These are phyloP conservation scores for Hoplias malabaricus DNA, from an alignment of 2,113 vertebrate genomes.

Conservation along the genomic window DNA sequence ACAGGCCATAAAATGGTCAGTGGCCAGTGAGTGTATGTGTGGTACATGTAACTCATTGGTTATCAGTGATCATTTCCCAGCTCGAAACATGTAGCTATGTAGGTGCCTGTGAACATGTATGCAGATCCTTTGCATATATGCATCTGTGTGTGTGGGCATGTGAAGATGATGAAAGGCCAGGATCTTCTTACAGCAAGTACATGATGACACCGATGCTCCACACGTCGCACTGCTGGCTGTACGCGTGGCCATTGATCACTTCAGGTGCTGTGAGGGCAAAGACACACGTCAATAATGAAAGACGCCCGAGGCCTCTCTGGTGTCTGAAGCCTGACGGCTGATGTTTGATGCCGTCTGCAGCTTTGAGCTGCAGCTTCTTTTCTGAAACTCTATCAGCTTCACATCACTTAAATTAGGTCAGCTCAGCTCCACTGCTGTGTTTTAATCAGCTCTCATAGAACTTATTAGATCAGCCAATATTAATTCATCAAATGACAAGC, in stretches of 20 bases:
- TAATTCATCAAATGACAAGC: conserved; percentile 31
- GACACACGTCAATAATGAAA: conserved; percentile 55
- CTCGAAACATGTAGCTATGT: not conserved
- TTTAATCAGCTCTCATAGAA: conserved; percentile 46
- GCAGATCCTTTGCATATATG: not conserved
- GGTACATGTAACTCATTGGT: not conserved
- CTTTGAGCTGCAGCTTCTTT: not conserved
- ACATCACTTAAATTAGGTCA: conserved; percentile 44
- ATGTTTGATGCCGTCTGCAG: conserved; percentile 26
- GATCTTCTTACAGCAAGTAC: conserved; percentile 85
- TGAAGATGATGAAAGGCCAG: not conserved
- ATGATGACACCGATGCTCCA: conserved; percentile 93
- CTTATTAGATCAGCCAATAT: conserved; percentile 36
- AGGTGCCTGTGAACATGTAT: not conserved
- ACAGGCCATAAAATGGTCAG: too few relatives aligned
- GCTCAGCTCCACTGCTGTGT: conserved; percentile 18
- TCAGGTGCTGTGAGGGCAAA: conserved; percentile 86
- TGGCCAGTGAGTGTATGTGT: not conserved
- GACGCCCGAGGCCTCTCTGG: not conserved
- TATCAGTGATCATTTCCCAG: not conserved
- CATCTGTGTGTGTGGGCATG: not conserved
- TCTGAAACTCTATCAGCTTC: conserved; percentile 28
- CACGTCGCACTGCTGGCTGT: conserved; percentile 86
- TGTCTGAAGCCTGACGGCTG: conserved; percentile 5
- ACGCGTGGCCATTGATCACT: conserved; percentile 84